phyloP scores from a whole-genome alignment of 2,797 vertebrate species.

The Anolis apletophallus region DNA sequence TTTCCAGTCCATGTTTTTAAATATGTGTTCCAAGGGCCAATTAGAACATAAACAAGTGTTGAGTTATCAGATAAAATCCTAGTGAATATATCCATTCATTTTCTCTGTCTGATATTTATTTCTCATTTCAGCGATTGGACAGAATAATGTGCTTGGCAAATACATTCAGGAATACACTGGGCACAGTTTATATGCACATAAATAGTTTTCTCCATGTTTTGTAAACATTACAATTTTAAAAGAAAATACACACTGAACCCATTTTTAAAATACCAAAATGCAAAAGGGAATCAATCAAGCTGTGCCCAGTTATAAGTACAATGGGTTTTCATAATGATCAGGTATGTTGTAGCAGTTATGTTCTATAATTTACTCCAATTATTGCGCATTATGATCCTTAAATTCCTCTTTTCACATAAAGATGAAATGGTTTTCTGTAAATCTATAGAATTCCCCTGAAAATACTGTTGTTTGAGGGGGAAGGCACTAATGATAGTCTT shows the following conservation, averaged over 20 bases:
- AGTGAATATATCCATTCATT: background rate
- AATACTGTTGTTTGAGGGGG: too few relatives aligned
- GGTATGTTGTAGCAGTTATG: background rate
- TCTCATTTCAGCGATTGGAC: background rate
- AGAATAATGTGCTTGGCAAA: background rate
- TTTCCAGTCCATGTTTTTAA: background rate
- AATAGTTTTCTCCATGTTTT: background rate
- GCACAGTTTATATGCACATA: background rate
- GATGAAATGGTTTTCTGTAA: background rate
- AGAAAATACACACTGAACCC: background rate
- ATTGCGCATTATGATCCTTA: background rate
- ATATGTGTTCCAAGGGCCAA: background rate
- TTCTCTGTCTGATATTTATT: constrained; percentile 5
- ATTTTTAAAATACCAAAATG: background rate
- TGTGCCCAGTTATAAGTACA: background rate
- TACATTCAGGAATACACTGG: background rate
- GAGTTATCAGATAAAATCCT: background rate
- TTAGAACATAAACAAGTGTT: constrained; percentile 19
- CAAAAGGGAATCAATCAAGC: background rate
- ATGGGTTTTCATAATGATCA: background rate
- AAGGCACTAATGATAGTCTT: too few relatives aligned
- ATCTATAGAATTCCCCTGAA: too few relatives aligned
- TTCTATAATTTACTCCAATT: background rate
- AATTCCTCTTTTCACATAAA: background rate
- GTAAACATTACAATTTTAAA: background rate